Evolutionary conservation across 2,888 invertebrate genomes (phyloP), one percentile per base, ranked within the genome.

Genomic region (Cryptocephalus moraei): DNA sequence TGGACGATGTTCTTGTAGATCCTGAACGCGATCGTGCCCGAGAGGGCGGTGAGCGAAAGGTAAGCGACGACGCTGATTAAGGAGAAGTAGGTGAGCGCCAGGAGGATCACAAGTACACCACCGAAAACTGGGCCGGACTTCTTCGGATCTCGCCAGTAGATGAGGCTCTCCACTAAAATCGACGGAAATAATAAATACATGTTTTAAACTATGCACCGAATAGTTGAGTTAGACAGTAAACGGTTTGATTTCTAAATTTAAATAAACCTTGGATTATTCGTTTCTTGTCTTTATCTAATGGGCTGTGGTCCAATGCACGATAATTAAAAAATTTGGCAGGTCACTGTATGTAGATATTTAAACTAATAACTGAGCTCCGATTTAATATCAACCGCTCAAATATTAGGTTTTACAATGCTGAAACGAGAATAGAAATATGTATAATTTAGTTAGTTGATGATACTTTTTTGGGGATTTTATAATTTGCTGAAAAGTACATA

Each of bases 91-190:
- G 93, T 89, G 73, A 99, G 83, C 64, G 95, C 91, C 73, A 96
- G 78, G 64, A 97, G 84, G 66, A 91, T 81, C 65, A 86, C 80
- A 67, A 97, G 79, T 60, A 90, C 85, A 60, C 85, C 84, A 68
- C 91, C 94, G 71, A 97, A 91, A 56, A 93, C 93, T 64, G 86
- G 82, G 59, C 92, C 97, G 56, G 93, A 91, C 74, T 89, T 91
- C 76, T 88, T 91, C 61, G 92, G 87, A 76, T 91, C 89, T 59
- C 95, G 85, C 97, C 97, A 99, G 79, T 97, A 96, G 72, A 99
- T 87, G 73, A 97, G 79, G 67, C 92, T 90, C 74, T 91, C 87
- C 81, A 91, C 91, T 91, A 78, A 8, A 81, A 81, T 59, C 57
- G 62, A 63, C 65, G 64, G 34, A 40, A 49, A 44, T 40, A 14